Percentiles rank a stretch among this genome's conserved stretches.
Evolutionary conservation across 2,797 vertebrate species (phyloP).

Genomic region (Sternotherus odoratus): DNA sequence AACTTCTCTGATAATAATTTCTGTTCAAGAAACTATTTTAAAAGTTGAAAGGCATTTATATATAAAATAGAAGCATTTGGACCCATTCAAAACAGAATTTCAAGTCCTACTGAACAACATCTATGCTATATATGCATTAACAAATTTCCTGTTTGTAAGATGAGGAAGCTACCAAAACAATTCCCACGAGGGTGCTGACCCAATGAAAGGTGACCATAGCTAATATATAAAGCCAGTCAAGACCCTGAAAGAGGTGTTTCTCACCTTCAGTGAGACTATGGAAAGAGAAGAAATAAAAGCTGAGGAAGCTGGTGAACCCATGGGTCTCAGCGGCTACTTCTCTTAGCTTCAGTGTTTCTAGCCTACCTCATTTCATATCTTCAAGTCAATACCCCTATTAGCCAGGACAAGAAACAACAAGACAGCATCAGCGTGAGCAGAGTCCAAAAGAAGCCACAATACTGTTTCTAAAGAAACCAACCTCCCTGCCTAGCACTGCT

Average conservation of each 20-base stretch:
- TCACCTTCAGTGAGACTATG: background rate
- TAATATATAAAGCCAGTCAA: background rate
- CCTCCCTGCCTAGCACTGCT: background rate
- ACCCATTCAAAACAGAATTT: background rate
- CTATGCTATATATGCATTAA: background rate
- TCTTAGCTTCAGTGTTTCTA: background rate
- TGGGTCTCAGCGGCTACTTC: background rate
- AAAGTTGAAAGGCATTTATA: background rate
- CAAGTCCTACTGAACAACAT: background rate
- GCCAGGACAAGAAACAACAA: background rate
- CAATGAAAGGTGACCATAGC: no score
- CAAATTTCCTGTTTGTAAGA: no score
- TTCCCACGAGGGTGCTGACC: no score
- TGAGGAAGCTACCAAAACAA: no score
- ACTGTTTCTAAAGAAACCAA: background rate
- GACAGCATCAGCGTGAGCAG: background rate
- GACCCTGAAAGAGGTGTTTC: background rate
- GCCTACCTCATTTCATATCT: background rate
- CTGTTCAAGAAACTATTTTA: background rate
- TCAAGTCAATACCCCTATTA: background rate
- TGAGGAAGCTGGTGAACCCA: background rate
- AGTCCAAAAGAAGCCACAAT: background rate
- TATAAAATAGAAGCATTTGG: background rate
- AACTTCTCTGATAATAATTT: background rate
- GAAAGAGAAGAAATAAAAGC: background rate